A percentile compares a stretch with the other conserved stretches of the same genome.
Conservation (phyloP, 2,113 vertebrate species). For the Trinectes maculatus region DNA sequence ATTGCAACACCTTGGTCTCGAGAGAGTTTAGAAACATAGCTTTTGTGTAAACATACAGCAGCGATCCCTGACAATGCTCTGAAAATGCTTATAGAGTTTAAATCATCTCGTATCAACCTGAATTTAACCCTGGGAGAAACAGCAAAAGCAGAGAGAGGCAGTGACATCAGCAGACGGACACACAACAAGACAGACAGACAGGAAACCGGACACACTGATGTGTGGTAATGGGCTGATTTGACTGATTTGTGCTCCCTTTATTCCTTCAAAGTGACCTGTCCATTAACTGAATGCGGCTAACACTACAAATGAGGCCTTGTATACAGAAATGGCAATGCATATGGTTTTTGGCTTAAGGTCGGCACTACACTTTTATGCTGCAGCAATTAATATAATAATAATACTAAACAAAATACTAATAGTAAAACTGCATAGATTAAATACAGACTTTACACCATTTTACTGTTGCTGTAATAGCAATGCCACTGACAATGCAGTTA, state of each 20-base stretch:
- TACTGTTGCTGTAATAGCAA: slow-evolving; percentile 1
- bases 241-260: slow-evolving; percentile 50
- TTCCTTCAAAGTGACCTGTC: slow-evolving; percentile 12
- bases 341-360: slow-evolving; percentile 51
- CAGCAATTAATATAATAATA: slow-evolving; percentile 5
- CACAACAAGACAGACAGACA: slow-evolving; percentile 29
- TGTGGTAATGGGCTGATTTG: slow-evolving; percentile 38
- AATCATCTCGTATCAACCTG: slow-evolving; percentile 69
- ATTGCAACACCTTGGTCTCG: slow-evolving; percentile 51
- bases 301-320: slow-evolving; percentile 6
- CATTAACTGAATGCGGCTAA: slow-evolving; percentile 13
- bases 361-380: slow-evolving; percentile 60
- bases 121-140: slow-evolving; percentile 60
- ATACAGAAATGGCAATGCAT: slow-evolving; percentile 19
- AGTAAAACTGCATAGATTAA: slow-evolving; percentile 59
- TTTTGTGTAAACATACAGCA: slow-evolving; percentile 52
- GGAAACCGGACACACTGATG: slow-evolving; percentile 14
- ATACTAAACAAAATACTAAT: slow-evolving; percentile 17
- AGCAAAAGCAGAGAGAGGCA: slow-evolving; percentile 44
- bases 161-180: slow-evolving; percentile 59
- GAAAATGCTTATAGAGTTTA: slow-evolving; percentile 40
- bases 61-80: slow-evolving; percentile 73
- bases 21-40: slow-evolving; percentile 60
- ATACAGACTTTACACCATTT: slow-evolving; percentile 1
- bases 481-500: neutral